A percentile compares a stretch with the other conserved stretches of the same genome.
These are phyloP conservation scores for Drosophila saltans DNA, from an alignment of 1,140 invertebrate genomes.

Conservation along the genomic window DNA sequence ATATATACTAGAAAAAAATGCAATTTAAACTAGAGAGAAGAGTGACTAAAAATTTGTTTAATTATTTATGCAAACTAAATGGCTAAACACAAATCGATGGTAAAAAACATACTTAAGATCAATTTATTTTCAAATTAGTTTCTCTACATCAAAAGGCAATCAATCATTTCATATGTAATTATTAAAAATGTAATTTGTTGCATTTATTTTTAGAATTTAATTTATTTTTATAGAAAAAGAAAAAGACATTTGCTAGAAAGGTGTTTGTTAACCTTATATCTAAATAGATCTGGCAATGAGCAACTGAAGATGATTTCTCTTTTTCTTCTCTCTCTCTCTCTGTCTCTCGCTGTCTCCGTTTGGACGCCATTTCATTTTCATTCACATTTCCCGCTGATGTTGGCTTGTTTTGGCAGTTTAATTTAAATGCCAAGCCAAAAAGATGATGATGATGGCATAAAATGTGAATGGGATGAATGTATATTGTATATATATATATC, in stretches of 20 bases:
- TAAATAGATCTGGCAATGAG: background rate
- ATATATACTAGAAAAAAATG: constrained; percentile 12
- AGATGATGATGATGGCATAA: constrained; percentile 13
- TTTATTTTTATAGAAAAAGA: too few species aligned
- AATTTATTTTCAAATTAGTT: too few species aligned
- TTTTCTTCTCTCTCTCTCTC: background rate
- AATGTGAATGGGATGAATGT: constrained; percentile 20
- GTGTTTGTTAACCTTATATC: too few species aligned
- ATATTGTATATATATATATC: constrained; percentile 64
- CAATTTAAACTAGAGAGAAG: background rate
- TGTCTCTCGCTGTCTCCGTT: background rate
- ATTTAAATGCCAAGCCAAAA: constrained; percentile 65
- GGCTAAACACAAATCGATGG: too few species aligned
- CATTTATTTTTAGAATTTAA: too few species aligned
- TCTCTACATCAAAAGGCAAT: too few species aligned
- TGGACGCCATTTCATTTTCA: background rate
- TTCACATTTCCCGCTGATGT: constrained; percentile 30
- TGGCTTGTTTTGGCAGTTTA: constrained; percentile 55
- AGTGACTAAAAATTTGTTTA: background rate
- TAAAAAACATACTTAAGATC: too few species aligned
- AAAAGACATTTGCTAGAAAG: too few species aligned
- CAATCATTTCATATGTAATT: too few species aligned
- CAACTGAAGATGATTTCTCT: background rate
- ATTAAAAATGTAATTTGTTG: too few species aligned
- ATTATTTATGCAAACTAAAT: too few species aligned